Evolutionary conservation across 1,140 invertebrate genomes (phyloP).

Genomic region (Paralvinella palmiformis): DNA sequence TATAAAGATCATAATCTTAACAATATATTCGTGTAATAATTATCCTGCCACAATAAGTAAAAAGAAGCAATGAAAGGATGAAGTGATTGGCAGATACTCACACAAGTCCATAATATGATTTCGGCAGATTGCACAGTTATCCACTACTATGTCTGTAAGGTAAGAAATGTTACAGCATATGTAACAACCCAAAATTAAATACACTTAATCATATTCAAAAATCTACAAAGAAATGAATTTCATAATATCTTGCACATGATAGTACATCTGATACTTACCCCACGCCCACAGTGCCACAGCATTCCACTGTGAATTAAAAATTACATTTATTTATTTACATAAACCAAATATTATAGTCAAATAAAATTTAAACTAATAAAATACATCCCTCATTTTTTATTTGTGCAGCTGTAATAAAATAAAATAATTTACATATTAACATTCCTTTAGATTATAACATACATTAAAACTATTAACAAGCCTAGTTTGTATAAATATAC

Average conservation of each 20-base stretch:
- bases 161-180: neutral
- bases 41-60: too few species aligned
- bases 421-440: neutral
- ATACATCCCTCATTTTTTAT: neutral
- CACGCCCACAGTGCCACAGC: slow-evolving; percentile 97
- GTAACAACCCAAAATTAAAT: neutral
- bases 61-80: too few species aligned
- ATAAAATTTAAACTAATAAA: slow-evolving; percentile 1
- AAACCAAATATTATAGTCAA: neutral
- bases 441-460: neutral
- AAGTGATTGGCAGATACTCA: slow-evolving; percentile 28
- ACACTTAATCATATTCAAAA: neutral
- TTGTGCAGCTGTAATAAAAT: neutral
- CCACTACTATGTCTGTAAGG: slow-evolving; percentile 86
- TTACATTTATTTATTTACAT: too few species aligned
- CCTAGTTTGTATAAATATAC: neutral
- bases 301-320: slow-evolving; percentile 73
- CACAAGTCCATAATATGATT: slow-evolving; percentile 99
- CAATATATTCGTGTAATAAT: too few species aligned
- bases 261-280: slow-evolving; percentile 61
- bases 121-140: slow-evolving; percentile 98
- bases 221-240: neutral
- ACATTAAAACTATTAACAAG: neutral
- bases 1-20: too few species aligned
- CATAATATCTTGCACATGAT: neutral